Conservation (phyloP, 2,797 vertebrate species). For the Crenuchus spilurus region DNA sequence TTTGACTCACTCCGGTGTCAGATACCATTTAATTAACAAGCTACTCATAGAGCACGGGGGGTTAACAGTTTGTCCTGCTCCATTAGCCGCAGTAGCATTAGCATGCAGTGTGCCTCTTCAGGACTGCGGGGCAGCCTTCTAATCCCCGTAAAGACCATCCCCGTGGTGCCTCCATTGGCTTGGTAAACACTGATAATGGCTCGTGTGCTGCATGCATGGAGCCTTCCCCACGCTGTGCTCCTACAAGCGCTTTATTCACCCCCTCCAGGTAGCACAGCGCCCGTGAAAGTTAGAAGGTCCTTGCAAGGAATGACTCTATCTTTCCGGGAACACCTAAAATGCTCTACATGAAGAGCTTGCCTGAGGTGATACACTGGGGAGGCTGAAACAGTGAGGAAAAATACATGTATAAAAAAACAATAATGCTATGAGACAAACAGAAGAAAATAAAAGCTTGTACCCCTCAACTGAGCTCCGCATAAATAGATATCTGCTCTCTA, state of each 20-base stretch:
- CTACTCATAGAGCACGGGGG: conserved; percentile 44
- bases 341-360: conserved; percentile 51
- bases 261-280: conserved; percentile 46
- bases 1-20: conserved; percentile 59
- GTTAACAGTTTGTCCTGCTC: conserved; percentile 57
- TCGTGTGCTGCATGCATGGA: conserved; percentile 45
- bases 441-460: conserved; percentile 23
- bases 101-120: conserved; percentile 48
- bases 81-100: conserved; percentile 57
- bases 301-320: conserved; percentile 51
- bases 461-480: conserved; percentile 14
- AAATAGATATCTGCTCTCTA: conserved; percentile 28
- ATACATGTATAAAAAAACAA: background rate
- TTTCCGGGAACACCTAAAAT: conserved; percentile 51
- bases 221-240: conserved; percentile 33
- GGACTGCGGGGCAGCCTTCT: conserved; percentile 55
- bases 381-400: conserved; percentile 33
- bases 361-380: conserved; percentile 40
- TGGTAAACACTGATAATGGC: conserved; percentile 64
- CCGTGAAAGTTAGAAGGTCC: conserved; percentile 55
- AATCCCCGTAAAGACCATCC: conserved; percentile 62
- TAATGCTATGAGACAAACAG: conserved; percentile 31
- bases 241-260: conserved; percentile 39
- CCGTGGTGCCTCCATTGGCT: conserved; percentile 57
- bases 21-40: conserved; percentile 62